Evolutionary conservation across 2,797 vertebrate species (phyloP), one percentile per base, ranked within the genome.

Genomic region (Phaenicophaeus curvirostris): DNA sequence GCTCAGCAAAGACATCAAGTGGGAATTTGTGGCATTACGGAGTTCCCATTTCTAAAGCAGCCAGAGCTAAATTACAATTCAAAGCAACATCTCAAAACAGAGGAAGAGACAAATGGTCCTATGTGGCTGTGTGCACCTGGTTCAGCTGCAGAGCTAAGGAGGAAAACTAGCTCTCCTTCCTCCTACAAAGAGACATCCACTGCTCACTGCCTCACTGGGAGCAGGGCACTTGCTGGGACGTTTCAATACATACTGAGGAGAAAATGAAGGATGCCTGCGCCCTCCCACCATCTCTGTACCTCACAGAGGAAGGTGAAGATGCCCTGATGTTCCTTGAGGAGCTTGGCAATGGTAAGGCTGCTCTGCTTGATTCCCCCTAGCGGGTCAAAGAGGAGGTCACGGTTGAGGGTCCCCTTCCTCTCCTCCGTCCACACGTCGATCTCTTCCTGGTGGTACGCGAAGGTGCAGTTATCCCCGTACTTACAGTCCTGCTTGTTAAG

Each of bases 391-490:
- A 99, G 98, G 92, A 99, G 98, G 97, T 99, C 99, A 11, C 99
- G 98, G 97, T 99, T 99, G 94, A 99, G 98, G 20, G 99, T 99
- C 8, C 99, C 99, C 96, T 99, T 99, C 96, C 99, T 98, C 98
- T 99, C 99, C 97, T 99, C 99, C 0, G 99, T 99, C 99, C 99
- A 99, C 85, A 99, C 99, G 54, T 99, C 99, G 25, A 99, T 99
- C 98, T 99, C 99, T 95, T 99, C 99, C 98, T 99, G 99, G 97
- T 99, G 99, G 98, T 99, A 99, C 39, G 99, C 99, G 97, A 99
- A 99, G n/a, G 99, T 99, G 97, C 99, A 99, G 98, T 99, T 99
- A 98, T 99, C 99, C 85, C 99, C 99, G 58, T 99, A 99, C 98
- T 99, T 99, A 98, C 99, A 99, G 98, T 99, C 99, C 98, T 99